These are phyloP conservation scores for Agelastica alni DNA, from an alignment of 2,888 invertebrate species.

Conservation along the genomic window DNA sequence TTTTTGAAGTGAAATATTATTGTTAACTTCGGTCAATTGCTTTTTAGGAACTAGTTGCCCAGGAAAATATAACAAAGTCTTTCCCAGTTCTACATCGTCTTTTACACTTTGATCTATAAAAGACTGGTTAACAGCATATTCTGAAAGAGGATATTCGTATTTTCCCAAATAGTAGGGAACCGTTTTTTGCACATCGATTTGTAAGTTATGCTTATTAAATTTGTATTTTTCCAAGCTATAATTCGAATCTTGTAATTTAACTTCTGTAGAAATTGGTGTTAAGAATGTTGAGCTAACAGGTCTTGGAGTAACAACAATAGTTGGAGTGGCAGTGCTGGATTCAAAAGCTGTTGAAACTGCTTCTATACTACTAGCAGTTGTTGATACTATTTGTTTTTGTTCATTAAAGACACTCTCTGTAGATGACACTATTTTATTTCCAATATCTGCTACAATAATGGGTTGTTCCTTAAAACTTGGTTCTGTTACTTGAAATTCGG, in stretches of 20 bases:
- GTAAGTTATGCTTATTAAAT: constrained; percentile 54
- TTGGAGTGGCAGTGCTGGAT: constrained; percentile 32
- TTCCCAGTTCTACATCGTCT: constrained; percentile 58
- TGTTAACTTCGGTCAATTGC: constrained; percentile 19
- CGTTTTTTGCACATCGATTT: constrained; percentile 70
- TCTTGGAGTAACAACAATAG: constrained; percentile 62
- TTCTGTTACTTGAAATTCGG: constrained; percentile 29
- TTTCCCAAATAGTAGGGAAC: constrained; percentile 60
- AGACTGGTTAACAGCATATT: constrained; percentile 48
- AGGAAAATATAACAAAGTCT: constrained; percentile 47
- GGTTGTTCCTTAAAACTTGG: constrained; percentile 47
- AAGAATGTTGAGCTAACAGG: constrained; percentile 63
- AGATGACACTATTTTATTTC: constrained; percentile 41
- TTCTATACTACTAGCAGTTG: constrained; percentile 43
- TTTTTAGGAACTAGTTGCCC: constrained; percentile 8
- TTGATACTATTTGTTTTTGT: constrained; percentile 29
- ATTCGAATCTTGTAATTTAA: constrained; percentile 59
- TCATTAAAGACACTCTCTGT: constrained; percentile 39
- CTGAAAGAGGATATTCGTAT: constrained; percentile 56
- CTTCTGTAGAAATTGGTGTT: constrained; percentile 65
- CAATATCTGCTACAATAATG: constrained; percentile 53
- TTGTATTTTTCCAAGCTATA: constrained; percentile 24
- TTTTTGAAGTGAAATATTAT: constrained; percentile 29
- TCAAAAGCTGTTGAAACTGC: constrained; percentile 33
- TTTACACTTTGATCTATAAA: constrained; percentile 43